Base-by-base conservation (phyloP, 2,888 invertebrate species). In the Ophonus ardosiacus region DNA sequence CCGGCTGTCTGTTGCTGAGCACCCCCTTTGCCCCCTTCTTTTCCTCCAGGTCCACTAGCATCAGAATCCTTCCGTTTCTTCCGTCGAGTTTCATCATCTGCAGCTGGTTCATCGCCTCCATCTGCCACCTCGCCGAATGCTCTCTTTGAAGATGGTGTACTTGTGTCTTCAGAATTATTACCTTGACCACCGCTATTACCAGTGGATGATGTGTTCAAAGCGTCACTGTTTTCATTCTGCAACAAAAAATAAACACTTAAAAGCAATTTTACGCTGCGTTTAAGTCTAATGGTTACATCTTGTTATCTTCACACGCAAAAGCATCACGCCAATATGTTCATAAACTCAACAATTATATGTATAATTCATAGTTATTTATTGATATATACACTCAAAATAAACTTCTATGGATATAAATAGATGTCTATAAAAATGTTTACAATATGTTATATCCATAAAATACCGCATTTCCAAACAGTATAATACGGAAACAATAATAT, bases 31-130 rank as follows among this genome's bases (percentile, higher is more conserved):
- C 92, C 92, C 86, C 94, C 93, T 91, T 71, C 81, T 56, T 56
- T 81, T 24, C 18, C 24, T n/a, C 71, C 96, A 94, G 79, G 94
- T 91, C 90, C 96, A 95, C 91, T 96, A 94, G 86, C 94, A 78
- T 95, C 95, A 43, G 93, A 93, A 80, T 96, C 96, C 89, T 96
- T 96, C n/a, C 95, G 93, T 88, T 96, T 96, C 90, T 96, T 96
- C 82, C 95, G 93, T 87, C 95, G 95, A 57, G 92, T 93, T 81
- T 95, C 95, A 15, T 96, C 95, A 87, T 97, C 97, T 38, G 92
- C 92, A 40, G 92, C 92, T 6, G 88, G 88, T 4, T 93, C 92
- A 8, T 94, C 94, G 15, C 91, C 89, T 76, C 92, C 92, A 18
- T 95, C 95, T 84, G 86, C 82, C 61, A 89, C 90, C 43, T 95